Percentiles rank a stretch among this genome's conserved stretches.
Evolutionary conservation across 2,797 vertebrate genomes (phyloP).

Genomic region (Premnoplex brunnescens): DNA sequence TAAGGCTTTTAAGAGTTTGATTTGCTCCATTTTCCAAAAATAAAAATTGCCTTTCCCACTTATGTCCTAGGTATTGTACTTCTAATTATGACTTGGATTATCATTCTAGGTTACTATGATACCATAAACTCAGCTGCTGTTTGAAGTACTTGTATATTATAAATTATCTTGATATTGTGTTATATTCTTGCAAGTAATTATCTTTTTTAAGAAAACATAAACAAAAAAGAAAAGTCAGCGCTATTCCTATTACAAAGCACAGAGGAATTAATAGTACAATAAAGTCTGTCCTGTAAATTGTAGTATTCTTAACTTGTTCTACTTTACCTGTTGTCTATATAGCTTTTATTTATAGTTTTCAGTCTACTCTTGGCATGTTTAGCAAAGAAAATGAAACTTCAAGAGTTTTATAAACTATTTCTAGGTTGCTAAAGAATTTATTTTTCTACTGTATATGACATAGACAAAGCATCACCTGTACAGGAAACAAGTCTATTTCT

Average conservation of each 20-base stretch:
- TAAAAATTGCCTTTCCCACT: constrained; percentile 82
- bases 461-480: constrained; percentile 81
- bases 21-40: constrained; percentile 85
- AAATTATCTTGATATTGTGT: constrained; percentile 81
- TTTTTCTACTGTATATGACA: constrained; percentile 84
- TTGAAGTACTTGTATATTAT: constrained; percentile 81
- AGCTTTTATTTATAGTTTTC: constrained; percentile 82
- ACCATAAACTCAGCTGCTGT: constrained; percentile 75
- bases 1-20: constrained; percentile 81
- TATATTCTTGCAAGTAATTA: constrained; percentile 79
- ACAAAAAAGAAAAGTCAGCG: constrained; percentile 62
- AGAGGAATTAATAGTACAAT: constrained; percentile 81
- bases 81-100: constrained; percentile 74
- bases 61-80: constrained; percentile 82
- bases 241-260: constrained; percentile 80
- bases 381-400: constrained; percentile 78
- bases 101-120: constrained; percentile 68
- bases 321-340: constrained; percentile 79
- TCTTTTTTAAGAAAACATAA: constrained; percentile 82
- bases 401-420: constrained; percentile 84
- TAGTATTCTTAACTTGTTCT: constrained; percentile 82
- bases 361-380: constrained; percentile 79
- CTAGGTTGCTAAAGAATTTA: constrained; percentile 86
- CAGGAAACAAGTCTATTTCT: constrained; percentile 79
- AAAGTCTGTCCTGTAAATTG: constrained; percentile 79